Evolutionary conservation across 1,140 invertebrate species (phyloP).

Genomic region (Schlechtendalia chinensis): DNA sequence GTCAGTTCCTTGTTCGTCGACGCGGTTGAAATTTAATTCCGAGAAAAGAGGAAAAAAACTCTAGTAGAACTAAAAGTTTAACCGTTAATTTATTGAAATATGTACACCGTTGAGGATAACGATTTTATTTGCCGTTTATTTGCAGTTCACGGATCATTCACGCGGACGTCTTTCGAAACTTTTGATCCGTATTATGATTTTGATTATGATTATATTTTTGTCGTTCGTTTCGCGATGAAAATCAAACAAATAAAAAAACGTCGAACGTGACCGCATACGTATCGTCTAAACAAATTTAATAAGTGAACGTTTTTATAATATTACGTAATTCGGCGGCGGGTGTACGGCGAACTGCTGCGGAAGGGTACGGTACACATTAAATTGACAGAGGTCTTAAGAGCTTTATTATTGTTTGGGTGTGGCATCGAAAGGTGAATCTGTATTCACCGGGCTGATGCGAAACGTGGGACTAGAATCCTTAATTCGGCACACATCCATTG

Average conservation of each 20-base stretch:
- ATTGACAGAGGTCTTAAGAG: slow-evolving; percentile 48
- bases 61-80: not conserved
- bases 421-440: slow-evolving; percentile 49
- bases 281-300: slow-evolving; percentile 29
- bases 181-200: too few relatives aligned
- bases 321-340: not conserved
- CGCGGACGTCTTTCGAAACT: too few relatives aligned
- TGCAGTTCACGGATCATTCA: too few relatives aligned
- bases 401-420: slow-evolving; percentile 49
- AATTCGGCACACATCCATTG: slow-evolving; percentile 46
- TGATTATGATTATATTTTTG: too few relatives aligned
- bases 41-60: too few relatives aligned
- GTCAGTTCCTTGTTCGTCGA: not conserved
- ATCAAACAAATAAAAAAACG: too few relatives aligned
- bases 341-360: not conserved
- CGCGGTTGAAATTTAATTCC: not conserved
- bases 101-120: not conserved
- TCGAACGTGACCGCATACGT: not conserved
- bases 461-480: slow-evolving; percentile 47
- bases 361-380: slow-evolving; percentile 39
- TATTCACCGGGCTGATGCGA: slow-evolving; percentile 44
- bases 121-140: too few relatives aligned
- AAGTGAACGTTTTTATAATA: slow-evolving; percentile 30
- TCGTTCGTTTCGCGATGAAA: too few relatives aligned
- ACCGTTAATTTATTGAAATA: not conserved